Conservation (phyloP, 35 echinoderm and acorn worm species). For the Chiridota heheva region DNA sequence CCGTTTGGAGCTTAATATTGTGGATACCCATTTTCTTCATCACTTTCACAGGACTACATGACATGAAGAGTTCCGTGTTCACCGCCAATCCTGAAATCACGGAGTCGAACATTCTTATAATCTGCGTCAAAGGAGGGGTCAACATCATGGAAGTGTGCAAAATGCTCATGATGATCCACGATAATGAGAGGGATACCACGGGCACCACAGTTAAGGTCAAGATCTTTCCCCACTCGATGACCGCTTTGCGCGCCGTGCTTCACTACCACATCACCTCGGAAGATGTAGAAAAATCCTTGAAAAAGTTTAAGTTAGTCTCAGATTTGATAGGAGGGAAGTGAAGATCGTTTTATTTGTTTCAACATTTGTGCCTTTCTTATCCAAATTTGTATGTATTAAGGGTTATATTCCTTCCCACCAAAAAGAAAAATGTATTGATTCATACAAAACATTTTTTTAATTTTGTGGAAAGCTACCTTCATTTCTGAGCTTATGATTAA, state of each 20-base stretch:
- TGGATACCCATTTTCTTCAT: too few relatives aligned
- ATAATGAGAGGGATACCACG: not conserved
- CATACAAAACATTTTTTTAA: too few relatives aligned
- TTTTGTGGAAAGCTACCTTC: too few relatives aligned
- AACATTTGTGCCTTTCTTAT: too few relatives aligned
- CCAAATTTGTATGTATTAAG: too few relatives aligned
- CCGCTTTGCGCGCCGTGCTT: constrained; percentile 25
- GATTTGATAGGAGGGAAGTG: constrained; percentile 11
- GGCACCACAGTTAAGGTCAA: constrained; percentile 39
- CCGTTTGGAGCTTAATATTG: too few relatives aligned
- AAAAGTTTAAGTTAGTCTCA: constrained; percentile 52
- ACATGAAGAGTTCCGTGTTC: constrained; percentile 18
- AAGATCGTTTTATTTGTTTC: too few relatives aligned
- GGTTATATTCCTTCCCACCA: too few relatives aligned
- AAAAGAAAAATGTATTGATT: too few relatives aligned
- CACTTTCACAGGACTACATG: constrained; percentile 25
- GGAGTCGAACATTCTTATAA: constrained; percentile 44
- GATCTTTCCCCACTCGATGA: constrained; percentile 18
- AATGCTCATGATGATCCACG: constrained; percentile 4
- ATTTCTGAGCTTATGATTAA: too few relatives aligned
- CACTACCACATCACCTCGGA: constrained; percentile 45
- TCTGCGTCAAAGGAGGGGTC: constrained; percentile 15
- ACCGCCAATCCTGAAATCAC: not conserved
- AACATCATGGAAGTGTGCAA: constrained; percentile 8
- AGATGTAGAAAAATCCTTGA: constrained; percentile 18